Conservation (phyloP, 2,888 invertebrate genomes). For the Troides helena region DNA sequence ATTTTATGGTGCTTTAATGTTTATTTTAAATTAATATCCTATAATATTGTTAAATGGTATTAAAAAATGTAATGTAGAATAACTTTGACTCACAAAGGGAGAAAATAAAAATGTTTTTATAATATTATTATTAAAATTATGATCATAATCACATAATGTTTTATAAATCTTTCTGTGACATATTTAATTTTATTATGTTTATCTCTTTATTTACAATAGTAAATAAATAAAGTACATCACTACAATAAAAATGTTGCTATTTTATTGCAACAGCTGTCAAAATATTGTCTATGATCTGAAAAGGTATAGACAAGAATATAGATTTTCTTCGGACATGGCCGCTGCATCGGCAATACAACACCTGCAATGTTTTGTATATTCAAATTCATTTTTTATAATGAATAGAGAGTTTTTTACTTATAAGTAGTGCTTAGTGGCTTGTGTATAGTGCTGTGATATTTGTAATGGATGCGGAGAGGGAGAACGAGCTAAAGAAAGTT, state of each 20-base stretch:
- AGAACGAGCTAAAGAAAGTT: constrained; percentile 85
- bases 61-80: too few relatives aligned
- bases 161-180: too few relatives aligned
- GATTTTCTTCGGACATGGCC: constrained; percentile 80
- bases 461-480: constrained; percentile 88
- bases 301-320: constrained; percentile 73
- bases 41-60: too few relatives aligned
- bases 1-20: too few relatives aligned
- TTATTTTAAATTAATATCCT: too few relatives aligned
- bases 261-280: too few relatives aligned
- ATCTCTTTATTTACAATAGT: too few relatives aligned
- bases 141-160: too few relatives aligned
- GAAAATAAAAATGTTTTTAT: too few relatives aligned
- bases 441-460: constrained; percentile 79
- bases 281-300: constrained; percentile 42
- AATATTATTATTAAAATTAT: too few relatives aligned
- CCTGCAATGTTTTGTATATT: constrained; percentile 79
- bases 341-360: constrained; percentile 78
- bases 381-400: constrained; percentile 74
- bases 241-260: background rate
- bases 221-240: background rate
- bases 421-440: constrained; percentile 72
- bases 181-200: too few relatives aligned
- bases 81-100: too few relatives aligned
- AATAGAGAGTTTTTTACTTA: constrained; percentile 73